Base-by-base conservation (phyloP, 2,113 vertebrate species). In the Macaca fascicularis region DNA sequence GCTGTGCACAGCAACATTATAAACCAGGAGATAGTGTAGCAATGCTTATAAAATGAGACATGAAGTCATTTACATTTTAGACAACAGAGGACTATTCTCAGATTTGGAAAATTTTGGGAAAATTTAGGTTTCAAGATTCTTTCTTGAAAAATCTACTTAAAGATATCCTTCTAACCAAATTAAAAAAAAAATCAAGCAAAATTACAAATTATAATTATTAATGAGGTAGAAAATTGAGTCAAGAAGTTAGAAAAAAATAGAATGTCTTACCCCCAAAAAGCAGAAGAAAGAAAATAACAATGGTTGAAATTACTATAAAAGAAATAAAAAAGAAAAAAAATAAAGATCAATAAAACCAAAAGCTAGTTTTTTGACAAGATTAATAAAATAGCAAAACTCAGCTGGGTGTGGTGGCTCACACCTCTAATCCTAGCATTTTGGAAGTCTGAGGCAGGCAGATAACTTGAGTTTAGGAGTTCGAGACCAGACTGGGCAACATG, bases 91-190 rank as follows among this genome's bases (percentile, higher is more conserved):
- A n/a, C 52, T 20, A 17, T 82, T 93, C 90, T 82, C 13, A 90
- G 22, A 89, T 32, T 87, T 9, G 80, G 40, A 95, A 90, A 82
- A 43, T 45, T 43, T 61, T 45, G 30, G 38, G 57, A 93, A 61
- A 78, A 50, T 70, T 94, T 70, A 84, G 27, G 52, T 94, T 80
- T 87, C 6, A 95, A 89, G 43, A 91, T 83, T 84, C 20, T 70
- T 67, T 85, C n/a, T 70, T 95, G 70, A 69, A 84, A 79, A 95
- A 52, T 23, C 89, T 90, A 30, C 72, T 88, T n/a, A 20, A 95
- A 59, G 11, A 67, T 88, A 7, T 55, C 20, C 78, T 92, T 90
- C 13, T 52, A 92, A 59, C 27, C 45, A 81, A 14, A 14, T 32
- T 27, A 10, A 45, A 45, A 80, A 75, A 43, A 61, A 72, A 93